Evolutionary conservation across 1,140 invertebrate species (phyloP).

Genomic region (Drosophila burlai): DNA sequence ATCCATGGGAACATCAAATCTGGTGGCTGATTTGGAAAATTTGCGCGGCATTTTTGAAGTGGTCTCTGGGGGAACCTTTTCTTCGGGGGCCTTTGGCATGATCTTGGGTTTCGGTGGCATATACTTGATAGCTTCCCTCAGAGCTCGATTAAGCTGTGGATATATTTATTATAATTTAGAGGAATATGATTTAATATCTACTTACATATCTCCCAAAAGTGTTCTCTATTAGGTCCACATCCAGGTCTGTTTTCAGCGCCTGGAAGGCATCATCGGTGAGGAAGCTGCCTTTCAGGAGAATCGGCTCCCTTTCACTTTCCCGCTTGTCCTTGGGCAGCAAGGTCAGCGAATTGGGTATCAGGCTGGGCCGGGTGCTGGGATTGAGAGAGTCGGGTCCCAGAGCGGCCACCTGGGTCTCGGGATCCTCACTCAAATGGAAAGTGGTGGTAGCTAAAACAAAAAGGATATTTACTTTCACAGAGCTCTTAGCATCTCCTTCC

Average conservation of each 20-base stretch:
- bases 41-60: slow-evolving; percentile 86
- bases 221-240: slow-evolving; percentile 80
- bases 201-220: slow-evolving; percentile 83
- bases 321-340: slow-evolving; percentile 74
- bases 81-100: slow-evolving; percentile 49
- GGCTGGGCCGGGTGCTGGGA: slow-evolving; percentile 79
- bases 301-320: slow-evolving; percentile 62
- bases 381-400: slow-evolving; percentile 82
- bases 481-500: background rate
- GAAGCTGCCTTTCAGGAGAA: slow-evolving; percentile 77
- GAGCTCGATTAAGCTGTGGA: slow-evolving; percentile 69
- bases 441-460: slow-evolving; percentile 66
- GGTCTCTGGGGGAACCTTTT: slow-evolving; percentile 39
- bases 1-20: slow-evolving; percentile 88
- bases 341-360: slow-evolving; percentile 73
- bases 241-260: slow-evolving; percentile 74
- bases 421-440: slow-evolving; percentile 81
- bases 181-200: background rate
- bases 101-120: slow-evolving; percentile 61
- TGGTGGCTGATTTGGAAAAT: slow-evolving; percentile 87
- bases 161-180: background rate
- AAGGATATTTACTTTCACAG: background rate
- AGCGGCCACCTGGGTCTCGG: slow-evolving; percentile 83
- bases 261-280: slow-evolving; percentile 82
- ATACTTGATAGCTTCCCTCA: slow-evolving; percentile 78